A percentile compares a stretch with the other conserved stretches of the same genome.
Conservation (phyloP, 2,888 invertebrate species). For the Trissolcus japonicus region DNA sequence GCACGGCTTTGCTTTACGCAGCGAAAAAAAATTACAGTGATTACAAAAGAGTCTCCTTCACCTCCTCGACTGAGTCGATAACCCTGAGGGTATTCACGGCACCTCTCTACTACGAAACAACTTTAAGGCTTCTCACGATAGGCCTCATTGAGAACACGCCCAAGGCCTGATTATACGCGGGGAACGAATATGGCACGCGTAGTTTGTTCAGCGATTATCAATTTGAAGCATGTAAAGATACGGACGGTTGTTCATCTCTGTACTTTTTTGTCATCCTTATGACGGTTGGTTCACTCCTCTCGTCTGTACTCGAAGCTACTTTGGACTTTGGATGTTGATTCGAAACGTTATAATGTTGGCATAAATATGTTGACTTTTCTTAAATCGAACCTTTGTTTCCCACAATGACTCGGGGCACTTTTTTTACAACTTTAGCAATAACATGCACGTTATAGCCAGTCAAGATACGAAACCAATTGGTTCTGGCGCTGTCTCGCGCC, state of each 20-base stretch:
- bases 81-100: slow-evolving; percentile 61
- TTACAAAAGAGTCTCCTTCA: slow-evolving; percentile 62
- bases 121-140: slow-evolving; percentile 58
- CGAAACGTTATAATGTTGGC: too few relatives aligned
- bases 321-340: too few relatives aligned
- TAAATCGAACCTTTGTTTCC: slow-evolving; percentile 12
- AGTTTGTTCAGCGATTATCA: slow-evolving; percentile 67
- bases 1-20: slow-evolving; percentile 56
- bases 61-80: slow-evolving; percentile 61
- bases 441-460: slow-evolving; percentile 39
- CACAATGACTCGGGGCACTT: slow-evolving; percentile 27
- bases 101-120: slow-evolving; percentile 45
- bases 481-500: slow-evolving; percentile 52
- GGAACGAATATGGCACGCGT: slow-evolving; percentile 64
- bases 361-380: not conserved
- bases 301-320: too few relatives aligned
- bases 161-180: slow-evolving; percentile 64
- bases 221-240: slow-evolving; percentile 65
- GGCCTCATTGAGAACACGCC: slow-evolving; percentile 61
- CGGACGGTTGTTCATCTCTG: slow-evolving; percentile 51
- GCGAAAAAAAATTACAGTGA: slow-evolving; percentile 71
- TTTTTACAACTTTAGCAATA: slow-evolving; percentile 33
- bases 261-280: slow-evolving; percentile 7
- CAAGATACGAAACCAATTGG: slow-evolving; percentile 51
- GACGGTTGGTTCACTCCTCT: too few relatives aligned